phyloP scores from a whole-genome alignment of 2,888 invertebrate genomes.

The Mesorhabditis belari region DNA sequence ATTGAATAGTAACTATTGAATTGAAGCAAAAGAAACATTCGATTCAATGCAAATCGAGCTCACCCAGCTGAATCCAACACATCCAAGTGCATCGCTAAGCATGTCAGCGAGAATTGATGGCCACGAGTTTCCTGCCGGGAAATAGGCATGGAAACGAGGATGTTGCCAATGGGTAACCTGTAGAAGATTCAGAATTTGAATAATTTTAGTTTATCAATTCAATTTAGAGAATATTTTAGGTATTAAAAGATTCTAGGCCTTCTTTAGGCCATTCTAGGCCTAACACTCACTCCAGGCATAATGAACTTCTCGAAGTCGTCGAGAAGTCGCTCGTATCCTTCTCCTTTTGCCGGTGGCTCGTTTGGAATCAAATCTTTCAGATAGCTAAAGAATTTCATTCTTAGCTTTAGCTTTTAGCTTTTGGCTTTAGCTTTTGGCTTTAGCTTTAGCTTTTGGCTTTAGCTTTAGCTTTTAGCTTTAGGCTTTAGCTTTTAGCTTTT shows the following conservation, averaged over 20 bases:
- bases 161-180: conserved; percentile 95
- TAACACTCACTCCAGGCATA: conserved; percentile 74
- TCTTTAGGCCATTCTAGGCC: too few species aligned
- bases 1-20: too few species aligned
- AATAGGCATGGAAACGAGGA: conserved; percentile 96
- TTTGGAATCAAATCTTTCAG: conserved; percentile 67
- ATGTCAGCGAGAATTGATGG: conserved; percentile 96
- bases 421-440: too few species aligned
- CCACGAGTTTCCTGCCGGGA: conserved; percentile 91
- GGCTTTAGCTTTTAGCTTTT: too few species aligned
- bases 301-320: conserved; percentile 78
- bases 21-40: not conserved
- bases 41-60: conserved; percentile 11
- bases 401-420: too few species aligned
- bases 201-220: not conserved
- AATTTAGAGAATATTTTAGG: not conserved
- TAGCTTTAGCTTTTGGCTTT: too few species aligned
- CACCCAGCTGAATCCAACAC: conserved; percentile 98
- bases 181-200: conserved; percentile 1
- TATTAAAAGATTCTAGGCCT: not conserved
- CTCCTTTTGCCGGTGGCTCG: conserved; percentile 74
- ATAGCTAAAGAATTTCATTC: not conserved
- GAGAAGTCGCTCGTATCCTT: conserved; percentile 79
- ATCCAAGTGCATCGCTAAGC: conserved; percentile 89
- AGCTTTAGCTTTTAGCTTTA: too few species aligned